Evolutionary conservation across 2,113 vertebrate species (phyloP).

Genomic region (Phaethornis superciliosus): DNA sequence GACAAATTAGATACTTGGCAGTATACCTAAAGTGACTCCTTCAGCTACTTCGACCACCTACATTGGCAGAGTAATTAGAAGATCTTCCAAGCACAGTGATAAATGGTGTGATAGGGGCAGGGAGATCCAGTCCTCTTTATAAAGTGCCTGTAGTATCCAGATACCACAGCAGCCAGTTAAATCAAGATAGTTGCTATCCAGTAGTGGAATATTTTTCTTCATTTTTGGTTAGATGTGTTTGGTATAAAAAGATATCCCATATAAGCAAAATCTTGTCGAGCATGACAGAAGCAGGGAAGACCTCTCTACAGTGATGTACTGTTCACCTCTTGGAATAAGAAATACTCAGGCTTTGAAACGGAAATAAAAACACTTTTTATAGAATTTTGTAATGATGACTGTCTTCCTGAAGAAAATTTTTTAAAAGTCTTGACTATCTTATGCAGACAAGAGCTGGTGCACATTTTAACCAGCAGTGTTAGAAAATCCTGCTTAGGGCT

Average conservation of each 20-base stretch:
- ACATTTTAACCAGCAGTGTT: background rate
- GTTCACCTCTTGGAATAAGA: background rate
- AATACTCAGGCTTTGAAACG: background rate
- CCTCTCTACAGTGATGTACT: background rate
- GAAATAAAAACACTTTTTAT: background rate
- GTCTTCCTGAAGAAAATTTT: background rate
- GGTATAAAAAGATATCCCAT: background rate
- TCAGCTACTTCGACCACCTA: constrained; percentile 63
- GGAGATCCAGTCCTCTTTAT: constrained; percentile 62
- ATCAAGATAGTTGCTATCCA: background rate
- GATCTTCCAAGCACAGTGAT: constrained; percentile 66
- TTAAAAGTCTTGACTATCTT: background rate
- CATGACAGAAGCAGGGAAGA: background rate
- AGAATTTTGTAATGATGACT: background rate
- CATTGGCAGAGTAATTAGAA: constrained; percentile 71
- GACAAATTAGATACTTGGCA: constrained; percentile 67
- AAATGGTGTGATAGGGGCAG: constrained; percentile 48
- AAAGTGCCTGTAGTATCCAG: constrained; percentile 13
- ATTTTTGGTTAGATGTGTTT: background rate
- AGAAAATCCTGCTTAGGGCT: background rate
- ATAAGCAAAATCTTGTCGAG: background rate
- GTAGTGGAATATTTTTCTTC: background rate
- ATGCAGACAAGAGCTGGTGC: background rate
- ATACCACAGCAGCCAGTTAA: background rate
- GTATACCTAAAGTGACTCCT: constrained; percentile 64